Percentiles rank a stretch among this genome's conserved stretches.
Conservation (phyloP, 64 coral and sea anemone genomes). For the Anthopleura sola region DNA sequence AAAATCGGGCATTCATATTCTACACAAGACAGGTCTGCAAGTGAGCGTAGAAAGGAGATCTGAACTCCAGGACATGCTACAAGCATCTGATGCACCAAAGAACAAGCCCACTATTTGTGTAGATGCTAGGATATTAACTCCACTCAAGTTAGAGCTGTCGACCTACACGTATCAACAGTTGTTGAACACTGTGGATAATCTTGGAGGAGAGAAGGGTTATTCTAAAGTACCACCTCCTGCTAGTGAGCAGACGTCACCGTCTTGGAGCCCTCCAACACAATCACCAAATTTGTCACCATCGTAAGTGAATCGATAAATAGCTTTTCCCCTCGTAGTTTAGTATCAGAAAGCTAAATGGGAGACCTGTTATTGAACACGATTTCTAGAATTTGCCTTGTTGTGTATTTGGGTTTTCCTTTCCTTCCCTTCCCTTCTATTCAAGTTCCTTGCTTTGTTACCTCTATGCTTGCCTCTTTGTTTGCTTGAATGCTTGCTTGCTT, state of each 20-base stretch:
- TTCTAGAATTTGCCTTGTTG: too few relatives aligned
- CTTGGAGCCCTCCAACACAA: slow-evolving; percentile 20
- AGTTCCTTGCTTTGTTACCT: too few relatives aligned
- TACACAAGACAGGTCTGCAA: slow-evolving; percentile 80
- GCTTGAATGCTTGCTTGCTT: too few relatives aligned
- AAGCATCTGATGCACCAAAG: slow-evolving; percentile 1
- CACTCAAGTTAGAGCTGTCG: slow-evolving; percentile 79
- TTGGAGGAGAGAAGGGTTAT: slow-evolving; percentile 47
- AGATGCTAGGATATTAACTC: slow-evolving; percentile 66
- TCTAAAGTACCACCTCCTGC: slow-evolving; percentile 33
- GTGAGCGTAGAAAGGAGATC: slow-evolving; percentile 83
- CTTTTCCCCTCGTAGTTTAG: too few relatives aligned
- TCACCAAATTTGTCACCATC: slow-evolving; percentile 58
- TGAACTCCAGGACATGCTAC: slow-evolving; percentile 4
- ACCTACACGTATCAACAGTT: slow-evolving; percentile 81
- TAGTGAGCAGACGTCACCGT: background rate
- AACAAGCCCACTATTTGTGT: slow-evolving; percentile 76
- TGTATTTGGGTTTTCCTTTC: too few relatives aligned
- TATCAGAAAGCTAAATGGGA: too few relatives aligned
- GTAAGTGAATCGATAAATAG: background rate
- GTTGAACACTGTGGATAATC: slow-evolving; percentile 74
- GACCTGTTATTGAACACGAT: too few relatives aligned
- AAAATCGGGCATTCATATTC: slow-evolving; percentile 74
- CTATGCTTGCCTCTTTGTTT: too few relatives aligned
- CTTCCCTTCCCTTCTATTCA: background rate